Percentiles rank a stretch among this genome's conserved stretches.
phyloP scores from a whole-genome alignment of 2,113 vertebrate genomes.

The Parus major region DNA sequence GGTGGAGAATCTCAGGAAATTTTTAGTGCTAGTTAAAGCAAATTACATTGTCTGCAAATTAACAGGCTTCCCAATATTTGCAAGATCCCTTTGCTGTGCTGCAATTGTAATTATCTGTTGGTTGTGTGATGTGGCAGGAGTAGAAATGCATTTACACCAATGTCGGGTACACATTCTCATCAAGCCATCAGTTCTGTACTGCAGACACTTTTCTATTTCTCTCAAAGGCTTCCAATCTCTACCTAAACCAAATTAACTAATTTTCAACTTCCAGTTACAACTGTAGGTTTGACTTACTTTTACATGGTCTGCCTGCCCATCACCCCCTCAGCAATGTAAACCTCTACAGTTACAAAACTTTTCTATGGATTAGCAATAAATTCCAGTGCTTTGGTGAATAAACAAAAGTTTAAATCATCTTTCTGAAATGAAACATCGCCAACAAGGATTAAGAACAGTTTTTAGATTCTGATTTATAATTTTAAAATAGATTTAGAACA shows the following conservation, averaged over 20 bases:
- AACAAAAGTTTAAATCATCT: not conserved
- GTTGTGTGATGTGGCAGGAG: not conserved
- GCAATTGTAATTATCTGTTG: not conserved
- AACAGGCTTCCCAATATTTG: not conserved
- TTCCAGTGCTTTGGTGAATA: not conserved
- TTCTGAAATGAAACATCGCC: not conserved
- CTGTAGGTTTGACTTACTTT: not conserved
- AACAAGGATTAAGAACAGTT: not conserved
- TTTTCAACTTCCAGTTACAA: not conserved
- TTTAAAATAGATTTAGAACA: no score
- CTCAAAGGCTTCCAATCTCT: not conserved
- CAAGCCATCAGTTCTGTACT: no score
- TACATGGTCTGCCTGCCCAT: rapidly evolving
- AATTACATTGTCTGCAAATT: not conserved
- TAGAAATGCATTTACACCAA: not conserved
- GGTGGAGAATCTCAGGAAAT: not conserved
- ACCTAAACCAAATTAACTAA: not conserved
- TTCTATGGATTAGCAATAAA: not conserved
- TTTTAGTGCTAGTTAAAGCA: not conserved
- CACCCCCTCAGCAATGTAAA: not conserved
- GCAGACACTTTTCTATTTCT: not conserved
- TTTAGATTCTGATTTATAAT: not conserved
- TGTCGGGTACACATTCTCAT: not conserved
- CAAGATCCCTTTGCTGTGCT: not conserved
- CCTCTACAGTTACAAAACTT: not conserved